These are phyloP conservation scores for Ataeniobius toweri DNA, from an alignment of 2,797 vertebrate species.

Conservation along the genomic window DNA sequence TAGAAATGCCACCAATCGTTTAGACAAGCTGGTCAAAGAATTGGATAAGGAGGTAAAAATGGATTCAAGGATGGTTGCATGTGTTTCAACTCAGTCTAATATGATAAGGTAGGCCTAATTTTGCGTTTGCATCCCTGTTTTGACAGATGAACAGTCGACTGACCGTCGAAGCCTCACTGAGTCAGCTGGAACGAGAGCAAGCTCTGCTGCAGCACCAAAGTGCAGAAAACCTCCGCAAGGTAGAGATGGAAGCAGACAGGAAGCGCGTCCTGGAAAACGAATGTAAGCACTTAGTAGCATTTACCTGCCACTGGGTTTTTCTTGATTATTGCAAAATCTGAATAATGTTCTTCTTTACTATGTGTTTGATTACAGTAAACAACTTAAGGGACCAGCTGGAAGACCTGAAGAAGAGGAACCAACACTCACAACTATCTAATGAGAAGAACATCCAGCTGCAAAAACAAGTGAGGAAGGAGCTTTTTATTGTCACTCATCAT, in stretches of 20 bases:
- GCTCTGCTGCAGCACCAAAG: constrained; percentile 95
- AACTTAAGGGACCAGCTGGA: constrained; percentile 95
- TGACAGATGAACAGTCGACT: constrained; percentile 89
- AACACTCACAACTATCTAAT: constrained; percentile 90
- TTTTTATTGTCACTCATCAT: neutral
- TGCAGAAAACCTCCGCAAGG: constrained; percentile 89
- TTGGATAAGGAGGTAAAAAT: constrained; percentile 91
- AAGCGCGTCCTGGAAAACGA: constrained; percentile 94
- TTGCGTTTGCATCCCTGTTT: neutral
- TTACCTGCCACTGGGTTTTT: neutral
- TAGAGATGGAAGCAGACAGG: constrained; percentile 89
- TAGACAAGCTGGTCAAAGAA: constrained; percentile 95
- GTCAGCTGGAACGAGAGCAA: constrained; percentile 91
- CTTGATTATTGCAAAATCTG: neutral
- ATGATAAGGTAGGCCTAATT: neutral
- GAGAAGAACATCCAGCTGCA: constrained; percentile 93
- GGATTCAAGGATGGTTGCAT: neutral
- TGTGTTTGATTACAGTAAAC: constrained; percentile 82
- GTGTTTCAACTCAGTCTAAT: neutral
- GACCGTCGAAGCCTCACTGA: constrained; percentile 86
- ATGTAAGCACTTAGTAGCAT: constrained; percentile 68
- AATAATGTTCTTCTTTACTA: constrained; percentile 1
- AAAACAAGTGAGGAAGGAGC: constrained; percentile 86
- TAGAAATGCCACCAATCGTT: constrained; percentile 87
- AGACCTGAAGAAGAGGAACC: constrained; percentile 93